These are phyloP conservation scores for Melipona quadrifasciata DNA, from an alignment of 1,140 invertebrate genomes.

Conservation along the genomic window DNA sequence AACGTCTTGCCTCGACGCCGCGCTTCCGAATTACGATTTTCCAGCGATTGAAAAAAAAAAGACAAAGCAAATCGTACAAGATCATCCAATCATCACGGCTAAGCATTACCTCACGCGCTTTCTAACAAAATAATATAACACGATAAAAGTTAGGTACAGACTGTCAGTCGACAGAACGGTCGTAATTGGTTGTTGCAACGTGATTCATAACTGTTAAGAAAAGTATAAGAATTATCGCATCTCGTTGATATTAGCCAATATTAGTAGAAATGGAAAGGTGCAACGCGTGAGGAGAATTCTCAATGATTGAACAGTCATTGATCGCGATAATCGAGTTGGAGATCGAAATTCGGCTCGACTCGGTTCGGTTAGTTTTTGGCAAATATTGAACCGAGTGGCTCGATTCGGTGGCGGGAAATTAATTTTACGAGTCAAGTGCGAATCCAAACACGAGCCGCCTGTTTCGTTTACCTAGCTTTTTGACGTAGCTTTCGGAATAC, in stretches of 20 bases:
- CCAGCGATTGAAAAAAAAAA: neutral
- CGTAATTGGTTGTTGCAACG: too few relatives aligned
- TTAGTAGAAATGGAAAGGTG: neutral
- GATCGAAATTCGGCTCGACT: neutral
- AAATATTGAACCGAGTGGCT: neutral
- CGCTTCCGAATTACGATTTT: neutral
- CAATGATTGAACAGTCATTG: neutral
- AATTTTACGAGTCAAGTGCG: conserved; percentile 10
- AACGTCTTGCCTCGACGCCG: too few relatives aligned
- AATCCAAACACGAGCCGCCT: neutral
- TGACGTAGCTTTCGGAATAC: conserved; percentile 14
- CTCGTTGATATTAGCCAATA: too few relatives aligned
- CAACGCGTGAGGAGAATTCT: neutral
- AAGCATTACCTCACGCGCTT: too few relatives aligned
- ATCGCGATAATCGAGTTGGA: neutral
- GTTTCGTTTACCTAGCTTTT: neutral
- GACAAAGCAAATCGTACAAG: too few relatives aligned
- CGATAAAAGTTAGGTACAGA: too few relatives aligned
- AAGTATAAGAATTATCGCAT: too few relatives aligned
- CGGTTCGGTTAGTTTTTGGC: too few relatives aligned
- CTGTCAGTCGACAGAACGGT: too few relatives aligned
- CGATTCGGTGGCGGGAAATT: neutral
- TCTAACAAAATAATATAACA: too few relatives aligned
- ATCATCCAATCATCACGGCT: too few relatives aligned
- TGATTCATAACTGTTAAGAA: too few relatives aligned